Evolutionary conservation across 2,113 vertebrate species (phyloP).

Genomic region (Puma concolor): DNA sequence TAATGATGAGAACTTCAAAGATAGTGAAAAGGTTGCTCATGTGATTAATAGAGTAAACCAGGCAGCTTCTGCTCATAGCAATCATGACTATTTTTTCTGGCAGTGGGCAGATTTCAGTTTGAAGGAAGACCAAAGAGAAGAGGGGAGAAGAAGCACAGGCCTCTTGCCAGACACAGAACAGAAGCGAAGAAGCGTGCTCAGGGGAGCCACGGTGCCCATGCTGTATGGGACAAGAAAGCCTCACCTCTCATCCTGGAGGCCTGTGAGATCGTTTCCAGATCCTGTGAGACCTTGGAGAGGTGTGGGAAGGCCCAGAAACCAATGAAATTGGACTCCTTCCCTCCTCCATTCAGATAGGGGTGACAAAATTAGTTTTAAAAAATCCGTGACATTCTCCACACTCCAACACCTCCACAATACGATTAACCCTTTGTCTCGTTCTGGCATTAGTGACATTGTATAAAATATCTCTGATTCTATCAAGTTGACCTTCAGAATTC

Average conservation of each 20-base stretch:
- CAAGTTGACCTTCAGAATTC: not conserved
- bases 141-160: not conserved
- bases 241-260: not conserved
- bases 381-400: not conserved
- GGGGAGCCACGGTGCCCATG: not conserved
- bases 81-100: not conserved
- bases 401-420: not conserved
- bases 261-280: not conserved
- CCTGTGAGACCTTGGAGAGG: not conserved
- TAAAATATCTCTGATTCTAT: not conserved
- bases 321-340: not conserved
- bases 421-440: not conserved
- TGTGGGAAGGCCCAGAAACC: not conserved
- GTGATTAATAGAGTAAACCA: not conserved
- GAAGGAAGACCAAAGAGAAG: not conserved
- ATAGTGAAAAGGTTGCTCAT: not conserved
- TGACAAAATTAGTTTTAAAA: not conserved
- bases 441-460: not conserved
- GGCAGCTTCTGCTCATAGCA: not conserved
- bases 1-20: not conserved
- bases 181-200: not conserved
- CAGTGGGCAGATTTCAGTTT: not conserved
- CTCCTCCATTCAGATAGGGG: not conserved
- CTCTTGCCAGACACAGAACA: not conserved
- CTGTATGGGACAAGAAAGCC: not conserved